A percentile compares a stretch with the other conserved stretches of the same genome.
phyloP scores from a whole-genome alignment of 2,888 invertebrate species.

The Noctua pronuba region DNA sequence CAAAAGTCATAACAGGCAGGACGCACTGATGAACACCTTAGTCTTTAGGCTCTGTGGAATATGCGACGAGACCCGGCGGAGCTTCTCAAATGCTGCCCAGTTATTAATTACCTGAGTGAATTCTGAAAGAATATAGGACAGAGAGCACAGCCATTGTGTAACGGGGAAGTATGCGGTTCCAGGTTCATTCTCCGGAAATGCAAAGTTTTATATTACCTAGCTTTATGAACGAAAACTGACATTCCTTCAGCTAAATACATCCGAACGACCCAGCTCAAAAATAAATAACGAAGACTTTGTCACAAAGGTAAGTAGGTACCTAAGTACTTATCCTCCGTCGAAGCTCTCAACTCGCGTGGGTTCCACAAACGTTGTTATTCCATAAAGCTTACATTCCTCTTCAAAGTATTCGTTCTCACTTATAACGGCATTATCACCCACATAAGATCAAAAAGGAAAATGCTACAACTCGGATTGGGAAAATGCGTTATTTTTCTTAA shows the following conservation, averaged over 20 bases:
- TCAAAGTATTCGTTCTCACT: slow-evolving; percentile 21
- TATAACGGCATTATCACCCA: slow-evolving; percentile 40
- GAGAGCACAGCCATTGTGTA: background rate
- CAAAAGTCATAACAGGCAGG: no score
- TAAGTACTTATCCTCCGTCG: slow-evolving; percentile 9
- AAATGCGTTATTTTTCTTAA: no score
- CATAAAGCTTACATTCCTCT: slow-evolving; percentile 33
- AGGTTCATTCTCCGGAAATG: background rate
- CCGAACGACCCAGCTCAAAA: background rate
- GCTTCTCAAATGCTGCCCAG: no score
- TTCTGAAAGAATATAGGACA: background rate
- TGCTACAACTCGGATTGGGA: no score
- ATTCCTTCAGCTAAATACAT: background rate
- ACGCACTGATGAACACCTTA: no score
- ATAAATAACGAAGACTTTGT: background rate
- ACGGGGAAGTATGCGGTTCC: background rate
- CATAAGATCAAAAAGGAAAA: slow-evolving; percentile 5
- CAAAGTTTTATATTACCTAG: background rate
- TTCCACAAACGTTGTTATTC: slow-evolving; percentile 33
- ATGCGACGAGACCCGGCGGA: no score
- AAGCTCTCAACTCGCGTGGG: slow-evolving; percentile 14
- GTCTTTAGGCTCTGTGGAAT: no score
- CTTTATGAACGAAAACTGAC: background rate
- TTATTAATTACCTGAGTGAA: background rate
- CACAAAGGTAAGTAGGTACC: background rate